A percentile compares a stretch with the other conserved stretches of the same genome.
Evolutionary conservation across 1,140 invertebrate species (phyloP).

Genomic region (Drosophila lacteicornis): DNA sequence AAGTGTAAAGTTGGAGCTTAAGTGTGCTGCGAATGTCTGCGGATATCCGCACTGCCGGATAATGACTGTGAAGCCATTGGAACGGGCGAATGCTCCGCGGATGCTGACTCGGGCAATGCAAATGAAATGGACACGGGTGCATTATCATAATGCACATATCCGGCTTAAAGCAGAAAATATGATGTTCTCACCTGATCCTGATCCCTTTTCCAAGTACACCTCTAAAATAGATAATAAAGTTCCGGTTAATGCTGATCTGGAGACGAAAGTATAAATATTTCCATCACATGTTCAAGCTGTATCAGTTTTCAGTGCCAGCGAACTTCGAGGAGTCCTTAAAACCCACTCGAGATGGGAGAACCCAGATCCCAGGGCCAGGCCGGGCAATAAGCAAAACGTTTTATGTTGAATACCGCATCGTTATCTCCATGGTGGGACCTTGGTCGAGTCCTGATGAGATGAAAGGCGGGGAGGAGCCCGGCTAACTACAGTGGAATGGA

Average conservation of each 20-base stretch:
- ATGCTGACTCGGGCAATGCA: not conserved
- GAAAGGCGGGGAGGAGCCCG: not conserved
- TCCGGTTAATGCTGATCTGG: not conserved
- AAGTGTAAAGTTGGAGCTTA: conserved; percentile 41
- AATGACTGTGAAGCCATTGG: conserved; percentile 7
- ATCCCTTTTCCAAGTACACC: not conserved
- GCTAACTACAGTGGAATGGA: not conserved
- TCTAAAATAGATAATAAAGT: not conserved
- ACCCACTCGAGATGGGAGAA: not conserved
- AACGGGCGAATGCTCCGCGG: not conserved
- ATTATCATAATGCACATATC: conserved; percentile 16
- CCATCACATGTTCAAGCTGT: not conserved
- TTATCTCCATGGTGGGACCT: conserved; percentile 50
- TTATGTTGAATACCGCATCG: conserved; percentile 69
- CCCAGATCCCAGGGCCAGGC: not conserved
- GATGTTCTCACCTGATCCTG: not conserved
- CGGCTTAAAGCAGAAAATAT: conserved; percentile 3
- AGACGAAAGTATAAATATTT: not conserved
- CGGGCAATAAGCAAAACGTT: conserved; percentile 59
- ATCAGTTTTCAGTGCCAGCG: too few relatives aligned
- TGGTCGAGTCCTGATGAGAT: conserved; percentile 5
- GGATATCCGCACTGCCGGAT: conserved; percentile 29
- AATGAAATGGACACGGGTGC: conserved; percentile 5
- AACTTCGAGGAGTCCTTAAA: conserved; percentile 1
- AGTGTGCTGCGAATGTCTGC: conserved; percentile 29